These are phyloP conservation scores for Papilio polyxenes DNA, from an alignment of 1,140 invertebrate species.

Conservation along the genomic window DNA sequence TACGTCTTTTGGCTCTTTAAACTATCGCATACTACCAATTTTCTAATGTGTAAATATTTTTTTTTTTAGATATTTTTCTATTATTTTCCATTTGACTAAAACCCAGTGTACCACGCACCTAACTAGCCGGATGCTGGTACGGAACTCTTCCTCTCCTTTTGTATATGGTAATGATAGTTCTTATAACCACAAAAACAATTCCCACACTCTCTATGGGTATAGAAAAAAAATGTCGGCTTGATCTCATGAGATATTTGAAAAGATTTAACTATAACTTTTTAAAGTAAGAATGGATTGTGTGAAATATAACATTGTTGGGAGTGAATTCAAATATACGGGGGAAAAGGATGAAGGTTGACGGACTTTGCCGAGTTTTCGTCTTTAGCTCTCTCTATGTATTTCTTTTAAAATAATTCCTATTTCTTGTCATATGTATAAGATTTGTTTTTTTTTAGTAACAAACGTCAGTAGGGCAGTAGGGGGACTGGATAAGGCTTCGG, in stretches of 20 bases:
- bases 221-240: neutral
- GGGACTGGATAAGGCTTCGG: conserved; percentile 59
- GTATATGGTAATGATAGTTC: conserved; percentile 66
- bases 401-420: neutral
- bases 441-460: conserved; percentile 32
- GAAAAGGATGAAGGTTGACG: too few species aligned
- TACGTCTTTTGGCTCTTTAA: too few species aligned
- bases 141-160: conserved; percentile 70
- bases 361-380: too few species aligned
- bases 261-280: neutral
- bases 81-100: neutral
- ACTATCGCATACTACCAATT: too few species aligned
- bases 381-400: too few species aligned
- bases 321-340: too few species aligned
- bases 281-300: neutral
- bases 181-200: conserved; percentile 60
- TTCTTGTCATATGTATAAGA: neutral
- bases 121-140: conserved; percentile 57
- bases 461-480: conserved; percentile 63
- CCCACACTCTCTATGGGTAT: conserved; percentile 58
- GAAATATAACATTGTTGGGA: too few species aligned
- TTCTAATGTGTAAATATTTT: too few species aligned
- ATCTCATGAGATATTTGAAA: neutral
- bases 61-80: too few species aligned
- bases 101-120: conserved; percentile 50